Conservation (phyloP, 2,113 vertebrate species). For the Thunnus thynnus region DNA sequence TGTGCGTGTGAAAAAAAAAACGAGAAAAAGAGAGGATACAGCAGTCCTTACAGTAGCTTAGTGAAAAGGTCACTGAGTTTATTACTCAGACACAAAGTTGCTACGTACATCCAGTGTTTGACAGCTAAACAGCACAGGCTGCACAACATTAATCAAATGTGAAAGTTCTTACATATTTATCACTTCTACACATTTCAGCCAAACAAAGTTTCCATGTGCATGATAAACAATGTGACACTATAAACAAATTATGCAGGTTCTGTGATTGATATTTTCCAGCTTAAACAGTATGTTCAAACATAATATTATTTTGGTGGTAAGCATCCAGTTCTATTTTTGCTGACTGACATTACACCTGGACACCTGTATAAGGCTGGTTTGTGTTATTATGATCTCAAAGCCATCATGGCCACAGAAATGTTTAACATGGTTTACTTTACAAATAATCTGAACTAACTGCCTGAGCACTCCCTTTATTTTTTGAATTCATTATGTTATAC, state of each 20-base stretch:
- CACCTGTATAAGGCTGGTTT: no score
- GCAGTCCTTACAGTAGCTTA: slow-evolving; percentile 31
- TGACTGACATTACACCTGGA: no score
- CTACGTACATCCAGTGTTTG: slow-evolving; percentile 1
- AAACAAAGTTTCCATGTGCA: neutral
- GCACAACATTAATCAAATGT: slow-evolving; percentile 13
- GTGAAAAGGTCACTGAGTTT: slow-evolving; percentile 66
- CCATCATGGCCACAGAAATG: no score
- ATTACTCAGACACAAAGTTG: slow-evolving; percentile 27
- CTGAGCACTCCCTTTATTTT: neutral
- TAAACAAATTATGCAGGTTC: neutral
- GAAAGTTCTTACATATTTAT: neutral
- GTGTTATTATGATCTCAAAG: no score
- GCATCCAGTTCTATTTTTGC: no score
- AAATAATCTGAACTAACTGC: no score
- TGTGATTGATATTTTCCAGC: no score
- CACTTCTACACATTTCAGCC: neutral
- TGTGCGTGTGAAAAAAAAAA: slow-evolving; percentile 11
- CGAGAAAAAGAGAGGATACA: neutral
- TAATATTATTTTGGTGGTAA: no score
- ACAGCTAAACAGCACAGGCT: neutral
- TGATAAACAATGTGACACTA: neutral
- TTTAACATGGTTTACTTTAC: no score
- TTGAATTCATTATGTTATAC: no score
- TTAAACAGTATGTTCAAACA: no score